A percentile compares a stretch with the other conserved stretches of the same genome.
phyloP scores from a whole-genome alignment of 2,797 vertebrate species.

The Natrix natrix region DNA sequence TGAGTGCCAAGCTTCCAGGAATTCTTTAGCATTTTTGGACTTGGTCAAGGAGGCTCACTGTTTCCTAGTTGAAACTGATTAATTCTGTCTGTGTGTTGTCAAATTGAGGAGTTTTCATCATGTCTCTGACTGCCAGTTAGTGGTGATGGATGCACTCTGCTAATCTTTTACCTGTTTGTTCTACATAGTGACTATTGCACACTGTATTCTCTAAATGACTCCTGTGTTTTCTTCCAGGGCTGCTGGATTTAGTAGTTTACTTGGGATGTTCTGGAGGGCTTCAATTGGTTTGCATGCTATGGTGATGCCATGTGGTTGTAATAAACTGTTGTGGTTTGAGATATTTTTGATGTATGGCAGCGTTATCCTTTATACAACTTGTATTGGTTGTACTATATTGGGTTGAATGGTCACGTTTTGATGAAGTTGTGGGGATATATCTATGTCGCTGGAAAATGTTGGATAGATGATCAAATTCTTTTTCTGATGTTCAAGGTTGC shows the following conservation, averaged over 20 bases:
- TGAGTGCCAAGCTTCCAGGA: neutral
- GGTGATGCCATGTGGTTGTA: too few species aligned
- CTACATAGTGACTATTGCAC: neutral
- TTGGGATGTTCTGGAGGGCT: neutral
- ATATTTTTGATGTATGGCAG: too few species aligned
- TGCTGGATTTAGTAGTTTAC: neutral
- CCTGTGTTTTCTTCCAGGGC: neutral
- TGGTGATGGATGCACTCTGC: neutral
- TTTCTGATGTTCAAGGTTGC: too few species aligned
- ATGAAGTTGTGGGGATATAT: too few species aligned
- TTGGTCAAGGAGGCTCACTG: neutral
- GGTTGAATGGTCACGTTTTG: too few species aligned
- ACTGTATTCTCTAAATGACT: neutral
- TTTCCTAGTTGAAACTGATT: neutral
- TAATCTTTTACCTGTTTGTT: neutral
- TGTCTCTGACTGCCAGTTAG: neutral
- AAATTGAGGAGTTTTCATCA: neutral
- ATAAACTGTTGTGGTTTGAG: too few species aligned
- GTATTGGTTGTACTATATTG: too few species aligned
- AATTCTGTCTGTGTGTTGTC: neutral
- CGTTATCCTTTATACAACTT: too few species aligned
- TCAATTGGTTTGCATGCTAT: too few species aligned
- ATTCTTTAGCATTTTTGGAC: neutral
- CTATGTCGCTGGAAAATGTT: too few species aligned
- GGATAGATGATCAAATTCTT: too few species aligned